Evolutionary conservation across 2,797 vertebrate genomes (phyloP), one percentile per base, ranked within the genome.

Genomic region (Hoplostethus atlanticus): DNA sequence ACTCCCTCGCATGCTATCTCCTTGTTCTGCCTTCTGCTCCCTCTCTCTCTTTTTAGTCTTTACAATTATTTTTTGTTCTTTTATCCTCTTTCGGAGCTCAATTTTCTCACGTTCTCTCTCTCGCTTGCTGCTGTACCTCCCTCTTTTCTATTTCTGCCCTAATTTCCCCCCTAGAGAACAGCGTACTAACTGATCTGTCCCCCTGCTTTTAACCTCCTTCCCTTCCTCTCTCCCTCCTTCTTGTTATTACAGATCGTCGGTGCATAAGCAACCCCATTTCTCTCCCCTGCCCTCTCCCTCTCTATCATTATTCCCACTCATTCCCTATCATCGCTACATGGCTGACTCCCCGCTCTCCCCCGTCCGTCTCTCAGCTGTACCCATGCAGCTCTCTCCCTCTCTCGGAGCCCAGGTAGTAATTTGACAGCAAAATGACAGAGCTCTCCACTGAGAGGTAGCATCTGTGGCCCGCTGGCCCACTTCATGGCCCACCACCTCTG

Each of bases 351-450:
- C 40, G 51, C 67, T 82, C 58, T 48, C 60, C 54, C 46, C 21
- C 21, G 21, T 21, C 21, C 21, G 21, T 48, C 54, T 25, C 62
- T 36, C 30, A 21, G 40, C 69, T 21, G 47, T 70, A 64, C 55
- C 63, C 51, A 63, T 73, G 71, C 61, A 46, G 48, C 7, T 66
- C 77, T 62, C 38, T 21, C 21, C 42, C 55, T 54, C 53, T 63
- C 59, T 77, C 38, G 28, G 52, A 64, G 48, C 60, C 34, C 60
- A 64, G 73, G 56, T 73, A 60, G 55, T 75, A 59, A 80, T 81
- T 77, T 78, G 63, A 86, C 50, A 42, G 64, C 68, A 76, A 50
- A 83, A 84, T 60, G 65, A 77, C 62, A 50, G 59, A 70, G 66
- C 73, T 82, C 80, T 80, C 77, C 63, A 80, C 73, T 6, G 68